Evolutionary conservation across 2,797 vertebrate species (phyloP).

Genomic region (Enteromius argenteus): DNA sequence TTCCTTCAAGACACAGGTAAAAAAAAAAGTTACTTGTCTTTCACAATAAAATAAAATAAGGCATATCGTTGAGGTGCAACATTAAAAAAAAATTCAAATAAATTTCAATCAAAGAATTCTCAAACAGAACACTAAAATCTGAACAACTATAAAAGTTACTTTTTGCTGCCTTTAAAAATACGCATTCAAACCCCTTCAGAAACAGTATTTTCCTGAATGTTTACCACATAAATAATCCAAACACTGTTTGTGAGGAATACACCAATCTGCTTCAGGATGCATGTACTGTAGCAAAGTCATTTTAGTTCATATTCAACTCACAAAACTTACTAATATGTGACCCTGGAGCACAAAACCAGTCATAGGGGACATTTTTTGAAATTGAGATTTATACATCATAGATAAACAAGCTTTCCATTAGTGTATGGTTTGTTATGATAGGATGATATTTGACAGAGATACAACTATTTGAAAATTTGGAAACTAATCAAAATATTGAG

Average conservation of each 20-base stretch:
- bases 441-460: too few species aligned
- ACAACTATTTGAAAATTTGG: too few species aligned
- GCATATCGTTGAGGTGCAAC: slow-evolving; percentile 3
- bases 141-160: not conserved
- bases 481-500: too few species aligned
- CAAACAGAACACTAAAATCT: not conserved
- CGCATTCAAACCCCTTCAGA: not conserved
- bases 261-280: not conserved
- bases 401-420: too few species aligned
- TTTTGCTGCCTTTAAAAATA: slow-evolving; percentile 8
- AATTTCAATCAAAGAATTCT: not conserved
- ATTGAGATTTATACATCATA: too few species aligned
- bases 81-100: not conserved
- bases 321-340: not conserved
- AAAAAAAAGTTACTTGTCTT: not conserved
- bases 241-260: not conserved
- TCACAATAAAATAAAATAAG: not conserved
- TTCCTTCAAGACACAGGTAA: not conserved
- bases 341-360: not conserved
- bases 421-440: not conserved
- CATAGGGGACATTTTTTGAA: not conserved
- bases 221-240: slow-evolving; percentile 4
- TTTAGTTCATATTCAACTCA: not conserved
- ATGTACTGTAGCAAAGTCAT: not conserved
- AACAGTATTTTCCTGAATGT: not conserved